These are phyloP conservation scores for Casuarius casuarius DNA, from an alignment of 2,113 vertebrate genomes.

Conservation along the genomic window DNA sequence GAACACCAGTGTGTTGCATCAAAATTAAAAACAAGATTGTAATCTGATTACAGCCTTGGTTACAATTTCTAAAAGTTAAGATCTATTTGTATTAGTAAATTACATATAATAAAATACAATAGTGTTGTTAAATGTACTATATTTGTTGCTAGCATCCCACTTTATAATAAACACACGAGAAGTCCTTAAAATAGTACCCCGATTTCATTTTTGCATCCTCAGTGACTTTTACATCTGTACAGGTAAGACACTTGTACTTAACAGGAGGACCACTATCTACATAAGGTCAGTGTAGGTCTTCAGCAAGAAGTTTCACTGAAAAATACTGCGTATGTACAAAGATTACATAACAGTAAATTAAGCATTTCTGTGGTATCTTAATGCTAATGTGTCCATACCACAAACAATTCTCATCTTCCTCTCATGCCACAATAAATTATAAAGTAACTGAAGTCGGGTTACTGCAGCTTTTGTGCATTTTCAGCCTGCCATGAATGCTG, in stretches of 20 bases:
- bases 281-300: constrained; percentile 82
- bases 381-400: constrained; percentile 80
- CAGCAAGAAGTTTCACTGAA: constrained; percentile 79
- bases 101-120: constrained; percentile 85
- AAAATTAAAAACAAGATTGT: constrained; percentile 85
- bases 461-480: constrained; percentile 69
- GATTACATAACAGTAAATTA: constrained; percentile 91
- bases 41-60: constrained; percentile 81
- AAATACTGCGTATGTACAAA: constrained; percentile 96
- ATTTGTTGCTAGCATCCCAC: constrained; percentile 75
- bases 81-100: constrained; percentile 82
- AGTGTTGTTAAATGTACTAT: constrained; percentile 80
- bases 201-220: constrained; percentile 68
- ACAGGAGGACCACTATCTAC: constrained; percentile 86
- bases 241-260: constrained; percentile 84
- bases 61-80: constrained; percentile 83
- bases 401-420: constrained; percentile 73
- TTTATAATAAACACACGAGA: constrained; percentile 72
- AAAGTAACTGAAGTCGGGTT: constrained; percentile 56
- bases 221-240: constrained; percentile 85
- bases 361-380: constrained; percentile 88
- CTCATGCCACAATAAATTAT: constrained; percentile 90
- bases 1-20: constrained; percentile 94
- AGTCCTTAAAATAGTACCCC: constrained; percentile 81
- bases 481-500: constrained; percentile 55